Base-by-base conservation (phyloP, 2,797 vertebrate genomes). In the Anisognathus igniventris region DNA sequence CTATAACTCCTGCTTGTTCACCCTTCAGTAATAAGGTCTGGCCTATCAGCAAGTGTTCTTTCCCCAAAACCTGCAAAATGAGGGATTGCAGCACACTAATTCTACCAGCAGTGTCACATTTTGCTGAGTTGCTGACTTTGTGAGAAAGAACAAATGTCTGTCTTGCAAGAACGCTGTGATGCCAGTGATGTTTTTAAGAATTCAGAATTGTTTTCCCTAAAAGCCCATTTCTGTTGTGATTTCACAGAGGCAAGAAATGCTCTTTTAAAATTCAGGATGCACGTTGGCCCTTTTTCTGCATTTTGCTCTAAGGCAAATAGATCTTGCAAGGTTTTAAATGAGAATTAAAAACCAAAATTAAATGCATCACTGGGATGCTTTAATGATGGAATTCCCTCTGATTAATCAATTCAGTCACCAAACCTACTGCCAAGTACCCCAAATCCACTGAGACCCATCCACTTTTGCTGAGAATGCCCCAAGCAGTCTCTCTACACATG, bases 401-500 rank as follows among this genome's bases (percentile, higher is more conserved):
- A 90, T 93, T 77, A 92, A 92, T 92, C 76, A 95, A 76, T 77
- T 60, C 64, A 28, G 60, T 22, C 74, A 76, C 75, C 81, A 77
- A 88, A 92, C 57, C 60, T 35, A 30, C 35, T 40, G 67, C 61
- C 73, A 90, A 78, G 62, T 14, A 73, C 58, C 73, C 77, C 47
- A 92, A 88, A 75, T 40, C 84, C 90, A 24, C 56, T 12, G 95
- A 79, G 93, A 80, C 44, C 62, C 87, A 67, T 35, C 74, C 35
- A 48, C 58, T 75, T 53, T 28, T 89, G 92, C 93, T 96, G 62
- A 40, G 81, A 90, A 77, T 19, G 64, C 93, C 78, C 78, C 47
- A 31, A 96, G 93, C 37, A 61, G 35, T 12, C 33, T 67, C 79
- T 74, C 73, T 90, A 74, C 62, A 82, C 53, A 54, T 6, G 75